These are phyloP conservation scores for Pollenia labialis DNA, from an alignment of 2,888 invertebrate species.

Conservation along the genomic window DNA sequence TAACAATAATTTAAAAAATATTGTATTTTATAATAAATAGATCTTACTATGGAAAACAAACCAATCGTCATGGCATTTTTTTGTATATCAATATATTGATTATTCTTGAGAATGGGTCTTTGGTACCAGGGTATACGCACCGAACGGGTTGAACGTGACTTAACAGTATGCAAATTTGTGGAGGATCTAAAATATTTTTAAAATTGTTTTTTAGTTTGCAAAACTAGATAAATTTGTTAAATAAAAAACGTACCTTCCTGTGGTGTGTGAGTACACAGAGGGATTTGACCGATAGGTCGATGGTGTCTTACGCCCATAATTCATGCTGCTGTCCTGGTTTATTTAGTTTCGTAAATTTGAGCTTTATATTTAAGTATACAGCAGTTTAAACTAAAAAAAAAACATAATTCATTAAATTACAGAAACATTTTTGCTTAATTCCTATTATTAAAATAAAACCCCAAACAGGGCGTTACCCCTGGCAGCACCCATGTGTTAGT, in stretches of 20 bases:
- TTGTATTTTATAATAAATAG: neutral
- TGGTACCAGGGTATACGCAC: conserved; percentile 94
- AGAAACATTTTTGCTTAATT: neutral
- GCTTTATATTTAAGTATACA: neutral
- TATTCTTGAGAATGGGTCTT: conserved; percentile 92
- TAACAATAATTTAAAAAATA: conserved; percentile 77
- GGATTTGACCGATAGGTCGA: conserved; percentile 92
- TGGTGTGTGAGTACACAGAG: conserved; percentile 94
- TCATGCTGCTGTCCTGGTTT: conserved; percentile 84
- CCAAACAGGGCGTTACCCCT: conserved; percentile 70
- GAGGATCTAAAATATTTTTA: conserved; percentile 86
- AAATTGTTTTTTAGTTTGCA: neutral
- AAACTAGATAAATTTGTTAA: neutral
- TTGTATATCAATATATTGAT: conserved; percentile 92
- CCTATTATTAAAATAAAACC: conserved; percentile 26
- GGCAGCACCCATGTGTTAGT: conserved; percentile 25
- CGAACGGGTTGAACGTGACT: conserved; percentile 91
- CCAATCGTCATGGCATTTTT: conserved; percentile 91
- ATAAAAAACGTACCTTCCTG: conserved; percentile 86
- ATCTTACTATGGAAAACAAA: conserved; percentile 90
- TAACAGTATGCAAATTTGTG: conserved; percentile 90
- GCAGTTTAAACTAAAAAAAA: neutral
- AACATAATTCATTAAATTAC: neutral
- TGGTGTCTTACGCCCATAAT: conserved; percentile 92
- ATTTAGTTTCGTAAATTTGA: neutral